phyloP scores from a whole-genome alignment of 1,140 invertebrate species.

The Bombus superbus region DNA sequence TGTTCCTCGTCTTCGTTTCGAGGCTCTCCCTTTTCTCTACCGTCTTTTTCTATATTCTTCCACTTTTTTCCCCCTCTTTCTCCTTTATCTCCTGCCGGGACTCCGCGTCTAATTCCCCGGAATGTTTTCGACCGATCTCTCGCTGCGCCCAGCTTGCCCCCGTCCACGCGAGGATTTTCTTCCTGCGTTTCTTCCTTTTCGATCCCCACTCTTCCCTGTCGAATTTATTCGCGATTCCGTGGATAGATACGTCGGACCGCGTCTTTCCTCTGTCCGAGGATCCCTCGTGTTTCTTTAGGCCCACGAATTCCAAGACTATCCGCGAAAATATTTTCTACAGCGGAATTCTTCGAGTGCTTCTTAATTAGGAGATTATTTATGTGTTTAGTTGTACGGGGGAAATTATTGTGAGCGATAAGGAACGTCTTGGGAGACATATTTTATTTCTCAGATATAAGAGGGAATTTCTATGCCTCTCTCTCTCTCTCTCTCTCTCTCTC shows the following conservation, averaged over 20 bases:
- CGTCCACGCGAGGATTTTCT: slow-evolving; percentile 65
- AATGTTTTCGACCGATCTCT: slow-evolving; percentile 77
- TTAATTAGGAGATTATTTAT: slow-evolving; percentile 1
- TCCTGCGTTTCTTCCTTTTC: slow-evolving; percentile 40
- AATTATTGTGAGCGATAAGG: background rate
- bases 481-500: too few species aligned
- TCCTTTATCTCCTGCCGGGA: slow-evolving; percentile 64
- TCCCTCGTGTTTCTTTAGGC: background rate
- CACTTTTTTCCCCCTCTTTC: background rate
- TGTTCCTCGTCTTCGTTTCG: slow-evolving; percentile 59
- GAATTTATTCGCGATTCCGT: slow-evolving; percentile 59
- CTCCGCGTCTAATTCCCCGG: slow-evolving; percentile 77
- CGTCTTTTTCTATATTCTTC: background rate
- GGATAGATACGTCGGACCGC: slow-evolving; percentile 35
- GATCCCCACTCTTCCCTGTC: background rate
- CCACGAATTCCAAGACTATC: background rate
- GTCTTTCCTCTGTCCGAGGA: background rate
- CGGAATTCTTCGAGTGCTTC: background rate
- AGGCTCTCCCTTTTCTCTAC: slow-evolving; percentile 45
- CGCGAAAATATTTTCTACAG: background rate
- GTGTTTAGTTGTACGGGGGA: background rate
- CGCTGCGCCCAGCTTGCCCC: slow-evolving; percentile 77
- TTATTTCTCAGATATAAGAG: background rate
- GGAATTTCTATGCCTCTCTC: background rate
- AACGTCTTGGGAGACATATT: background rate